phyloP scores from a whole-genome alignment of 2,888 invertebrate species.

The Brachyopa scutellaris region DNA sequence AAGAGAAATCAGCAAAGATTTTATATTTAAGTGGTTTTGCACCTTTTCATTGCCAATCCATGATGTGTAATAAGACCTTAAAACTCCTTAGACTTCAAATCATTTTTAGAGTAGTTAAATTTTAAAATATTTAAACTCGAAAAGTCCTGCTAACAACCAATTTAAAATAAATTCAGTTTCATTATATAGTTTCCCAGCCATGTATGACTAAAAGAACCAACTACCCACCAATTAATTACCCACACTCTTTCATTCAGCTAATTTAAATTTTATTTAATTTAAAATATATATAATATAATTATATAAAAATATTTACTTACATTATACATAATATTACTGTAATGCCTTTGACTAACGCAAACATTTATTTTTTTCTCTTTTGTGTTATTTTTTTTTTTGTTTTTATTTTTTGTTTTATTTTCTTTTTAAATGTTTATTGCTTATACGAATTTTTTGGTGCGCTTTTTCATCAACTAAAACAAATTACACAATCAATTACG shows the following conservation, averaged over 20 bases:
- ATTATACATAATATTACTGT: conserved; percentile 22
- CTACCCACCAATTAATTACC: background rate
- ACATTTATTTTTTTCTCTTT: conserved; percentile 61
- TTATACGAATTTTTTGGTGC: conserved; percentile 67
- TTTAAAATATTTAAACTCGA: no score
- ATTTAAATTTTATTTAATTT: conserved; percentile 7
- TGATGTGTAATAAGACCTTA: no score
- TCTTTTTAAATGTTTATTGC: conserved; percentile 67
- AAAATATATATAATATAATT: conserved; percentile 5
- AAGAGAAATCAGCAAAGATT: no score
- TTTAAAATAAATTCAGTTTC: conserved; percentile 22
- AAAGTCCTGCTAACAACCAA: no score
- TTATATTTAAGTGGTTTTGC: no score
- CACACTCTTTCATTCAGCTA: background rate
- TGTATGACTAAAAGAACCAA: background rate
- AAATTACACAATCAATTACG: conserved; percentile 51
- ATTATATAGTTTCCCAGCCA: background rate
- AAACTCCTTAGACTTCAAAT: no score
- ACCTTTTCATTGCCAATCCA: no score
- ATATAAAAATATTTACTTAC: conserved; percentile 9
- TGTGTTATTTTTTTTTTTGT: conserved; percentile 67
- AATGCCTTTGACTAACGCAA: conserved; percentile 69
- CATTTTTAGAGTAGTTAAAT: no score
- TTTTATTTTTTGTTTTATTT: conserved; percentile 56
- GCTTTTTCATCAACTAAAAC: conserved; percentile 73